Evolutionary conservation across 1,140 invertebrate genomes (phyloP).

Genomic region (Drosophila guanche): DNA sequence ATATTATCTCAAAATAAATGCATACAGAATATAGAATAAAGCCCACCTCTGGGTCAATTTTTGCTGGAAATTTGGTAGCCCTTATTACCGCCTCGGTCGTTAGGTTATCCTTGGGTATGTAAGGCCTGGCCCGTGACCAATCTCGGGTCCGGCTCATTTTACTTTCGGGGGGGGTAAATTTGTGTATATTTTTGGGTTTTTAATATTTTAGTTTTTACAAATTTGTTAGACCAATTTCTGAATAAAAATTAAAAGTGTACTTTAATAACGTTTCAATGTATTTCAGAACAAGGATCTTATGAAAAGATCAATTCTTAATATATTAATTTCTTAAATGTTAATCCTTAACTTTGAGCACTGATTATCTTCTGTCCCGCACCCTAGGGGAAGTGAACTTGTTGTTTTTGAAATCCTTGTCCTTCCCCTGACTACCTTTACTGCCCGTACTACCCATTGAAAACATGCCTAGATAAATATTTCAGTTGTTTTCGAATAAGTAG

Average conservation of each 20-base stretch:
- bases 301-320: too few species aligned
- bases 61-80: slow-evolving; percentile 36
- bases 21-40: background rate
- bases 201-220: background rate
- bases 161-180: background rate
- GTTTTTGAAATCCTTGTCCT: too few species aligned
- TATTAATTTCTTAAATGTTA: too few species aligned
- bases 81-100: slow-evolving; percentile 39
- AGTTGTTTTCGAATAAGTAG: background rate
- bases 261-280: too few species aligned
- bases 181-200: background rate
- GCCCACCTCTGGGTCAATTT: slow-evolving; percentile 36
- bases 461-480: too few species aligned
- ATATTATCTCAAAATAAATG: background rate
- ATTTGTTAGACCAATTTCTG: background rate
- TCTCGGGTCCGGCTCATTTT: slow-evolving; percentile 30
- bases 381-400: too few species aligned
- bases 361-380: too few species aligned
- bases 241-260: slow-evolving; percentile 1
- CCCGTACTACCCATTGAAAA: too few species aligned
- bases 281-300: too few species aligned
- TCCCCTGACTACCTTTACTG: too few species aligned
- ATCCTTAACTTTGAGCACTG: too few species aligned
- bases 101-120: slow-evolving; percentile 48
- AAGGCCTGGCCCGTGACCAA: slow-evolving; percentile 42